Evolutionary conservation across 1,140 invertebrate species (phyloP).

Genomic region (Prorops nasuta): DNA sequence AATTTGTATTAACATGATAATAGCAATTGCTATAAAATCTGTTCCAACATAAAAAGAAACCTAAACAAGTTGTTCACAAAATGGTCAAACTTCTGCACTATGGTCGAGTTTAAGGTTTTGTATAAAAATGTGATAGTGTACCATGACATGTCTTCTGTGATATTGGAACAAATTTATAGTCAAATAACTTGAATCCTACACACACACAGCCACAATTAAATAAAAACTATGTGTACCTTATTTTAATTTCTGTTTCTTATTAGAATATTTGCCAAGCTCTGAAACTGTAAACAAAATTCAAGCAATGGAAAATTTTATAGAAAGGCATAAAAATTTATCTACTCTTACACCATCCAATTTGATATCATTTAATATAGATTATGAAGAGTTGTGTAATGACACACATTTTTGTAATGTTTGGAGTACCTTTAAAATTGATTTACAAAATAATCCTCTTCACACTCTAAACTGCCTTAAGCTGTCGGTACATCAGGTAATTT

Average conservation of each 20-base stretch:
- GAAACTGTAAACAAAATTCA: conserved; percentile 56
- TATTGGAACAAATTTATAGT: no score
- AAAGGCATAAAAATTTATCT: conserved; percentile 50
- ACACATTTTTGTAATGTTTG: conserved; percentile 61
- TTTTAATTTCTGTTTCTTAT: conserved; percentile 50
- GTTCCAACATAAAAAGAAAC: no score
- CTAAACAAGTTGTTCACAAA: not conserved
- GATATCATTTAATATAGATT: conserved; percentile 64
- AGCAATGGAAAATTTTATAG: conserved; percentile 59
- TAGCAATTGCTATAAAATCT: no score
- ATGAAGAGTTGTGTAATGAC: conserved; percentile 63
- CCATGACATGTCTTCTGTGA: no score
- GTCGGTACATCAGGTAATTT: conserved; percentile 69
- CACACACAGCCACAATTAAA: conserved; percentile 7
- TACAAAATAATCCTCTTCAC: conserved; percentile 65
- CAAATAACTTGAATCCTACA: no score
- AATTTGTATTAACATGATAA: no score
- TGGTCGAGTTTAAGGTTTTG: no score
- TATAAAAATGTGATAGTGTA: conserved; percentile 2
- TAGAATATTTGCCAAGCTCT: conserved; percentile 53
- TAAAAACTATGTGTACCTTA: conserved; percentile 11
- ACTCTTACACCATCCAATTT: conserved; percentile 59
- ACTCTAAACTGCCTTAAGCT: conserved; percentile 68
- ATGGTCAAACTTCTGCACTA: no score
- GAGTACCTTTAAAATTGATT: conserved; percentile 64